Base-by-base conservation (phyloP, 2,888 invertebrate genomes). In the Papilio demoleus region DNA sequence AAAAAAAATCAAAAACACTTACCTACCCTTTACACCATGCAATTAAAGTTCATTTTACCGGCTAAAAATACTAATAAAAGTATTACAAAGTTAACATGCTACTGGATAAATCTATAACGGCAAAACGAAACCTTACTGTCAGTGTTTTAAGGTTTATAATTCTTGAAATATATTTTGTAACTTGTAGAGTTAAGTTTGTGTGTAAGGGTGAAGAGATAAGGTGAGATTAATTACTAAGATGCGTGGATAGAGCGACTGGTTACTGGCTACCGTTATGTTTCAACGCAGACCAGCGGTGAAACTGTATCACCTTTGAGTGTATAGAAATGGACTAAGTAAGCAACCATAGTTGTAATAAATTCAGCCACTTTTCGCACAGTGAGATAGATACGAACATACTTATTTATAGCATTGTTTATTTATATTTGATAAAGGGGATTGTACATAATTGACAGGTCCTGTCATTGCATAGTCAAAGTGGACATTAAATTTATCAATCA, bases 181-280 rank as follows among this genome's bases (percentile, higher is more conserved):
- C 9, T 4, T 27, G 47, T 27, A 47, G n/a, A 4, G 24, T n/a
- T 27, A 45, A 53, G 24, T 31, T 64, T 27, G 63, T 59, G 9
- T 14, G 6, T 14, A n/a, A 27, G 68, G 60, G 69, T 60, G 60
- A 50, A 67, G 72, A 81, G 78, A 82, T 83, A 83, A 83, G 80
- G 75, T 75, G 77, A 86, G 87, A 91, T 90, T 89, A 90, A 90
- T 90, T 84, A 83, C 83, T 76, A 76, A 84, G 90, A 91, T 91
- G 87, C 81, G 87, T 87, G 88, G 75, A 74, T 74, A 76, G 80
- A 81, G 77, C 70, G 78, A 82, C 83, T 68, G 77, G 82, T 82
- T 82, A 78, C 75, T 53, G 42, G 76, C 87, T 84, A 84, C 84
- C 82, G 84, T 85, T 79, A 77, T 77, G 75, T 79, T 81, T 73